A percentile compares a stretch with the other conserved stretches of the same genome.
These are phyloP conservation scores for Arctia plantaginis DNA, from an alignment of 2,888 invertebrate genomes.

Conservation along the genomic window DNA sequence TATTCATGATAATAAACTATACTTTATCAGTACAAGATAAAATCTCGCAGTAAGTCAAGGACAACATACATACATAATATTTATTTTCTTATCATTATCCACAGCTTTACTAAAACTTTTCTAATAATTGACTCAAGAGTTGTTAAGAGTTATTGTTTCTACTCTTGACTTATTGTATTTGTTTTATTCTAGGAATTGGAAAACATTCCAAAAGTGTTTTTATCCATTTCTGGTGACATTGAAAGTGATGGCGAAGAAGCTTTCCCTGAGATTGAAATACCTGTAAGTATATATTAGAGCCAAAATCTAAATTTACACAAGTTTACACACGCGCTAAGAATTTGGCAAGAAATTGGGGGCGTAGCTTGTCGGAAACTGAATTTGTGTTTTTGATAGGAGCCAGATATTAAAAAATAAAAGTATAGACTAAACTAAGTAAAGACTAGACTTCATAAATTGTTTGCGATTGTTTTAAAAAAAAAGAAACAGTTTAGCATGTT, in stretches of 20 bases:
- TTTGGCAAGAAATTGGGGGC: constrained; percentile 41
- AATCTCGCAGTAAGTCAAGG: constrained; percentile 60
- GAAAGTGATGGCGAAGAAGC: constrained; percentile 84
- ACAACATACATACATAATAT: constrained; percentile 34
- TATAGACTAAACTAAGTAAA: not conserved
- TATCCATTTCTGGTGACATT: constrained; percentile 72
- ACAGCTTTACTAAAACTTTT: constrained; percentile 9
- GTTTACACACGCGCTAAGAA: constrained; percentile 22
- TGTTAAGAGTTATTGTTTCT: not conserved
- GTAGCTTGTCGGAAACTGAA: constrained; percentile 26
- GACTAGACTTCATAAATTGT: constrained; percentile 12
- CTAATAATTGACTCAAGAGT: not conserved
- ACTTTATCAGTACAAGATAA: constrained; percentile 13
- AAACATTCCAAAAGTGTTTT: constrained; percentile 67
- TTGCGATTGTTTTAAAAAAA: constrained; percentile 10
- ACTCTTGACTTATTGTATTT: constrained; percentile 1
- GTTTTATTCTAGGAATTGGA: constrained; percentile 70
- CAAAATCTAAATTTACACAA: constrained; percentile 4
- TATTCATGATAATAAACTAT: not conserved
- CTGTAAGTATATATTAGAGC: constrained; percentile 69
- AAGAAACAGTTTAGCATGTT: not conserved
- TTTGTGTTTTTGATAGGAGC: constrained; percentile 24
- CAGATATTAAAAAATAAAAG: constrained; percentile 27
- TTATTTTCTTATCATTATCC: constrained; percentile 59
- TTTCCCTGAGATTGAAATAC: constrained; percentile 77